Percentiles rank a stretch among this genome's conserved stretches.
Conservation (phyloP, 2,113 vertebrate genomes). For the Mus pahari region DNA sequence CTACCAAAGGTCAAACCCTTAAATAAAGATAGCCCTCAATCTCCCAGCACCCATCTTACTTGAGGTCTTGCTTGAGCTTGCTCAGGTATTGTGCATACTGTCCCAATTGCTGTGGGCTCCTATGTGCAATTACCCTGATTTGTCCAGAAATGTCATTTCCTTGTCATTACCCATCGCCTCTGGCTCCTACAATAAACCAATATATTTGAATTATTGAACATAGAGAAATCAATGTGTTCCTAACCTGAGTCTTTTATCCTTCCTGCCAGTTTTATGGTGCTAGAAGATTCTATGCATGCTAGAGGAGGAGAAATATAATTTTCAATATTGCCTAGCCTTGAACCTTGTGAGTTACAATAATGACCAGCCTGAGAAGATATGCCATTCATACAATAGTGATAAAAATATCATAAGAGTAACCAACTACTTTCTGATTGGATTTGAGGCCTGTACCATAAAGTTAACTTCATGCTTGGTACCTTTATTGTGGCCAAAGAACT, state of each 20-base stretch:
- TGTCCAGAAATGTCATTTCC: background rate
- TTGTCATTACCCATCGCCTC: background rate
- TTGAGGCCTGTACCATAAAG: background rate
- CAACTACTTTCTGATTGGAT: background rate
- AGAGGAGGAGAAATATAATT: background rate
- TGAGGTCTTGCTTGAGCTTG: background rate
- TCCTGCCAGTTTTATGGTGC: background rate
- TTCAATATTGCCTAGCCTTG: background rate
- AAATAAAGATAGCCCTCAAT: background rate
- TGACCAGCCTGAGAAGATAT: background rate
- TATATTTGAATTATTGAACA: background rate
- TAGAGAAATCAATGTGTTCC: background rate
- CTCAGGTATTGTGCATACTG: background rate
- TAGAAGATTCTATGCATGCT: background rate
- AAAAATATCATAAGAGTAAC: background rate
- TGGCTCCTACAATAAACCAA: background rate
- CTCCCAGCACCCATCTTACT: background rate
- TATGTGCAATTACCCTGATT: background rate
- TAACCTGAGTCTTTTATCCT: background rate
- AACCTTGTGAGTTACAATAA: background rate
- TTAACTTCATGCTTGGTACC: background rate
- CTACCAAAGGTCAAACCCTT: background rate
- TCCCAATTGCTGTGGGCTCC: background rate
- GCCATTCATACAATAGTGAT: background rate
- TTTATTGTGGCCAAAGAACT: background rate